Conservation (phyloP, 2,797 vertebrate genomes). For the Lemur catta region DNA sequence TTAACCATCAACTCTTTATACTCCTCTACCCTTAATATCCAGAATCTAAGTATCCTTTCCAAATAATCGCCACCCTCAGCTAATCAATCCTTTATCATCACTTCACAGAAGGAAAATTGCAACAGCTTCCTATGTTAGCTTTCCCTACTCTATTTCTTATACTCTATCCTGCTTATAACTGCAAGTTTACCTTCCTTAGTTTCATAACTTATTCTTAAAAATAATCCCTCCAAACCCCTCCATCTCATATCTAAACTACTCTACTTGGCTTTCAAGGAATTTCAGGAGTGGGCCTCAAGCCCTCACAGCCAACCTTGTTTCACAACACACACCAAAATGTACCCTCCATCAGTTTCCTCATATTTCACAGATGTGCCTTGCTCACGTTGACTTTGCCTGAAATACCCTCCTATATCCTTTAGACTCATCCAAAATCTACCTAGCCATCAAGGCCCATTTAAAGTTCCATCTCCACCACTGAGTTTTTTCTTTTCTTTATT, state of each 20-base stretch:
- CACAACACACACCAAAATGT: background rate
- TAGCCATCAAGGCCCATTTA: background rate
- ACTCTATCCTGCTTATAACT: background rate
- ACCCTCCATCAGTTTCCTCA: background rate
- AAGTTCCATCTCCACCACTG: background rate
- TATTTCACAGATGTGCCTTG: background rate
- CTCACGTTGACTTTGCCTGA: background rate
- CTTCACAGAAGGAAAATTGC: background rate
- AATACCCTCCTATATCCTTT: background rate
- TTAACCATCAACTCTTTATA: background rate
- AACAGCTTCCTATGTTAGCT: background rate
- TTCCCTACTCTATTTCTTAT: background rate
- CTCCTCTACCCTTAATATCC: background rate
- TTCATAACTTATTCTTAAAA: slow-evolving; percentile 35
- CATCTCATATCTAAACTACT: slow-evolving; percentile 26
- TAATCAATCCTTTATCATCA: background rate
- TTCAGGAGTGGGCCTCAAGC: background rate
- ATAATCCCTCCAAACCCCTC: background rate
- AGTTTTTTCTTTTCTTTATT: background rate
- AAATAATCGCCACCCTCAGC: background rate
- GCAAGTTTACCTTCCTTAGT: slow-evolving; percentile 1
- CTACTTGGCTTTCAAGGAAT: slow-evolving; percentile 24
- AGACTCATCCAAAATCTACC: background rate
- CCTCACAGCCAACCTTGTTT: background rate
- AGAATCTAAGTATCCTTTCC: slow-evolving; percentile 23